These are phyloP conservation scores for Microcebus jonahi DNA, from an alignment of 2,113 vertebrate species.

Conservation along the genomic window DNA sequence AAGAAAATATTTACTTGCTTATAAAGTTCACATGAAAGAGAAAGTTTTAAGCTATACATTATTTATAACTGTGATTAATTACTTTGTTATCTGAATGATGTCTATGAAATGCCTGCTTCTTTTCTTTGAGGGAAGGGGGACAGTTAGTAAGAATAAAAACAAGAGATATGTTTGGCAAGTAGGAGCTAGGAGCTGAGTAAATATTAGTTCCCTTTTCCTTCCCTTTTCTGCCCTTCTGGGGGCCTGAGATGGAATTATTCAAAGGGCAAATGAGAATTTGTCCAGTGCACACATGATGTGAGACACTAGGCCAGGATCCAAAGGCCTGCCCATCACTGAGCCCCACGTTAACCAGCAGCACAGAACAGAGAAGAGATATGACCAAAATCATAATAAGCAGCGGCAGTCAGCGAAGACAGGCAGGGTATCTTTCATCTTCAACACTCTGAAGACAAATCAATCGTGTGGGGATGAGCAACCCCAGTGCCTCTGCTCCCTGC, in stretches of 20 bases:
- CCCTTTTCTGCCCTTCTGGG: not conserved
- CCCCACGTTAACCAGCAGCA: not conserved
- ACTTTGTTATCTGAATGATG: not conserved
- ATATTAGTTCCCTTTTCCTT: not conserved
- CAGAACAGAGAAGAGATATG: not conserved
- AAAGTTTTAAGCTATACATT: not conserved
- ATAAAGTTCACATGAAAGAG: conserved; percentile 36
- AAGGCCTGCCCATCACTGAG: not conserved
- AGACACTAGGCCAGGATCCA: not conserved
- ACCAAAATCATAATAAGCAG: not conserved
- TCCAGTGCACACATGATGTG: not conserved
- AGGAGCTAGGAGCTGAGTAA: not conserved
- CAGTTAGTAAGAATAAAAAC: not conserved
- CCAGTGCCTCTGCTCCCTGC: not conserved
- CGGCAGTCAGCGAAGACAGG: not conserved
- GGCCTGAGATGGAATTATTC: not conserved
- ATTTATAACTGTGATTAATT: not conserved
- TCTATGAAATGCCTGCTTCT: not conserved
- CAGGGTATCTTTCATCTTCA: not conserved
- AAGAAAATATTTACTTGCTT: conserved; percentile 49
- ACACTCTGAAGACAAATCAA: not conserved
- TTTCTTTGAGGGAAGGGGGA: not conserved
- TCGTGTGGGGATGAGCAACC: not conserved
- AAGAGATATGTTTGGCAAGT: not conserved
- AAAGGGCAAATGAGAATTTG: not conserved